These are phyloP conservation scores for Heliconius cydno DNA, from an alignment of 2,888 invertebrate species.

Conservation along the genomic window DNA sequence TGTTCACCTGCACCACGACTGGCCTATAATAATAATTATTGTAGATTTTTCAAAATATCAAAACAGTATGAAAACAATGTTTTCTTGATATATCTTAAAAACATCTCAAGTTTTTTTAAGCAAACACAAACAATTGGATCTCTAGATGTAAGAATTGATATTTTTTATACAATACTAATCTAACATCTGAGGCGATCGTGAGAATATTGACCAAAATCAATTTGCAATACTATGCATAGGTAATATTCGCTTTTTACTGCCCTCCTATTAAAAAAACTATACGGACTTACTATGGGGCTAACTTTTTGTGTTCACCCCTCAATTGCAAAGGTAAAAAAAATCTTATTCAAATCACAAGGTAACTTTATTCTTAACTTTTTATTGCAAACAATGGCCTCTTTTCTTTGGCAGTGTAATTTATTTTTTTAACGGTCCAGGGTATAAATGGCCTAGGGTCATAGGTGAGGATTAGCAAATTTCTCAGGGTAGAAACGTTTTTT, in stretches of 20 bases:
- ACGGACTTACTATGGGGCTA: conserved; percentile 57
- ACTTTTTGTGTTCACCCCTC: conserved; percentile 75
- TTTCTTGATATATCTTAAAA: not conserved
- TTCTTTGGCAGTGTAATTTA: conserved; percentile 70
- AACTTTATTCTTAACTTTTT: conserved; percentile 75
- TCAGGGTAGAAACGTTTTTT: conserved; percentile 70
- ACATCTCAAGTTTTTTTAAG: not conserved
- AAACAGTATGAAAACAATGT: not conserved
- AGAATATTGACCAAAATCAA: conserved; percentile 74
- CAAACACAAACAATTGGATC: not conserved
- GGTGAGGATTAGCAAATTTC: conserved; percentile 75
- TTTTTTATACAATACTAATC: conserved; percentile 1
- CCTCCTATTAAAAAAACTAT: conserved; percentile 74
- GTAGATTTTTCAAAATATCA: not conserved
- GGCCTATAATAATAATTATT: not conserved
- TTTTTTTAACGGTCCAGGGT: conserved; percentile 75
- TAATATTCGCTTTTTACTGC: conserved; percentile 60
- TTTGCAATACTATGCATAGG: conserved; percentile 71
- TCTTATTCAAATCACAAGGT: conserved; percentile 78
- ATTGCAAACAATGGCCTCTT: conserved; percentile 71
- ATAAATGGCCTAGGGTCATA: conserved; percentile 78
- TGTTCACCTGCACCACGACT: too few relatives aligned
- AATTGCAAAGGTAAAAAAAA: conserved; percentile 51
- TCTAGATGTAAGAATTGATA: not conserved
- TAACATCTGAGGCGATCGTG: conserved; percentile 60